These are phyloP conservation scores for Distichodus sexfasciatus DNA, from an alignment of 2,797 vertebrate genomes.

Conservation along the genomic window DNA sequence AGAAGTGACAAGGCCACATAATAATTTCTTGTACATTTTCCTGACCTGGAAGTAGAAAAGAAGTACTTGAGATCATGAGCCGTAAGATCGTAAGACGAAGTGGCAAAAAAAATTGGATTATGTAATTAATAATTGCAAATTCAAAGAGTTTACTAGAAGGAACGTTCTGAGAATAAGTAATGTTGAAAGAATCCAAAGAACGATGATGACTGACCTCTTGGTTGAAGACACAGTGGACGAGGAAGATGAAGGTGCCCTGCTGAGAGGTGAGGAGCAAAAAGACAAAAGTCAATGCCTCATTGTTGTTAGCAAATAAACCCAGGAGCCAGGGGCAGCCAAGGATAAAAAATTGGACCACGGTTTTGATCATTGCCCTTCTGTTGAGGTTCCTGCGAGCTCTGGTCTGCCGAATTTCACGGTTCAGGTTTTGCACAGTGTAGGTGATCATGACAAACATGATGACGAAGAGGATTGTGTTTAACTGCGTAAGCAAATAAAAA, in stretches of 20 bases:
- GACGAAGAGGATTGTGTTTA: not conserved
- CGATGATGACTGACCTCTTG: constrained; percentile 58
- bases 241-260: constrained; percentile 68
- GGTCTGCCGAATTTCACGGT: not conserved
- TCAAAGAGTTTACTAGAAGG: too few species aligned
- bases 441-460: not conserved
- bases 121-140: too few species aligned
- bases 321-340: constrained; percentile 70
- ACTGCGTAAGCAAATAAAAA: constrained; percentile 31
- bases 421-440: constrained; percentile 46
- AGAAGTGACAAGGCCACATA: too few species aligned
- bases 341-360: constrained; percentile 67
- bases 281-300: constrained; percentile 59
- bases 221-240: constrained; percentile 68
- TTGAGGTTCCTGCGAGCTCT: not conserved
- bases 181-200: too few species aligned
- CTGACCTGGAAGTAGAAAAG: too few species aligned
- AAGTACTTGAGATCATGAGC: too few species aligned
- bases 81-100: too few species aligned
- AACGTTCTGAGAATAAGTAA: too few species aligned
- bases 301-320: constrained; percentile 60
- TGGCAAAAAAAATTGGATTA: too few species aligned
- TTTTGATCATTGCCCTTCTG: constrained; percentile 67
- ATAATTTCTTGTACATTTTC: too few species aligned
- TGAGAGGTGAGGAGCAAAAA: constrained; percentile 68